Base-by-base conservation (phyloP, 2,797 vertebrate species). In the Cynopterus sphinx region DNA sequence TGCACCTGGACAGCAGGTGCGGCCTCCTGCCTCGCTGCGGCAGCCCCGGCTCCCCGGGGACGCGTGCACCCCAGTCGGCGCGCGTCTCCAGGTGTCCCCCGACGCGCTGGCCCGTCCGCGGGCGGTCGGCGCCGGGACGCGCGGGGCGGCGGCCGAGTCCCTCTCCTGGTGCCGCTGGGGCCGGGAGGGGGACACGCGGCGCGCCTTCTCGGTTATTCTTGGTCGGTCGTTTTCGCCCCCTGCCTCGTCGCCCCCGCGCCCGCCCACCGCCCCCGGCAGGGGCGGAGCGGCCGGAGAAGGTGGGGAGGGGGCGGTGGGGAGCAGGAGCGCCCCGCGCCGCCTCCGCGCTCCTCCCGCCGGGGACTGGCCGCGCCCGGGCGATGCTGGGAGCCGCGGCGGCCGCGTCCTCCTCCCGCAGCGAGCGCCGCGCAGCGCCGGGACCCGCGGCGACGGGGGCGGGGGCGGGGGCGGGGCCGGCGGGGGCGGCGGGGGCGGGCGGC, bases 191-290 rank as follows among this genome's bases (percentile, higher is more conserved):
- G 82, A 86, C 79, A 91, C 88, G 91, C 93, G 87, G 86, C 55
- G 96, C 93, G 92, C 88, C 87, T 96, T 63, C 91, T 75, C 26
- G 97, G 96, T 98, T 98, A 98, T 98, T 98, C 98, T 98, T 98
- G 98, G 98, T 92, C 59, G 90, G 86, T 89, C 93, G 96, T 96
- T 83, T 95, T 95, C 92, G 10, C 43, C 21, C 67, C 70, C 49
- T 49, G 6, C 49, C 49, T 49, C 5, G 49, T 49, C 15, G 49
- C 36, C 49, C n/a, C 12, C 73, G 3, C n/a, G 71, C 70, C 41
- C 53, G n/a, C 16, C 73, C 16, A 39, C 24, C 10, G 21, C 49
- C 68, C 1, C 17, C 24, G 7, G 31, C 13, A 83, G 95, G 97
- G 98, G 97, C 78, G 94, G 98, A 97, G 98, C 98, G 94, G 96